A percentile compares a stretch with the other conserved stretches of the same genome.
These are phyloP conservation scores for Cricetomys ansorgei DNA, from an alignment of 2,113 vertebrate genomes.

Conservation along the genomic window DNA sequence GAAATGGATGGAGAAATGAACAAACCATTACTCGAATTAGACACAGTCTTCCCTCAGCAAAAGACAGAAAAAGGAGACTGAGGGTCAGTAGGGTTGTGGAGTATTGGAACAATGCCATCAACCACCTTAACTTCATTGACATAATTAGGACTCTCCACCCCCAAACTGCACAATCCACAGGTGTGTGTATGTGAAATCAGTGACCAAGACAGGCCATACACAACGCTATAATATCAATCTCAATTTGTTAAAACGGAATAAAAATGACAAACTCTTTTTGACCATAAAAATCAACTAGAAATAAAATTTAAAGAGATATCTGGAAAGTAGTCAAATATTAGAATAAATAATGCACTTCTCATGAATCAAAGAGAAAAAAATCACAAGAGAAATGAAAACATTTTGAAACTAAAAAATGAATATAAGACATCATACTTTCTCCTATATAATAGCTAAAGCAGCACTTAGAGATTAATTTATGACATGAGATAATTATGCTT, in stretches of 20 bases:
- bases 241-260: not conserved
- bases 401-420: slow-evolving; percentile 8
- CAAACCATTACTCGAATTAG: not conserved
- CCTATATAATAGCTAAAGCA: slow-evolving; percentile 1
- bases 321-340: slow-evolving; percentile 24
- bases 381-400: slow-evolving; percentile 53
- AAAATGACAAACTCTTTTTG: not conserved
- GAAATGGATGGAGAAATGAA: not conserved
- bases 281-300: slow-evolving; percentile 32
- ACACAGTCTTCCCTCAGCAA: not conserved
- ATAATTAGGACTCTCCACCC: not conserved
- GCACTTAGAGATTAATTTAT: not conserved
- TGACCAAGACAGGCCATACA: not conserved
- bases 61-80: not conserved
- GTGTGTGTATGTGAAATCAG: not conserved
- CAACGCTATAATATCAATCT: not conserved
- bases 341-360: not conserved
- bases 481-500: not conserved
- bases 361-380: not conserved
- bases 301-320: slow-evolving; percentile 9
- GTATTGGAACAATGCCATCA: not conserved
- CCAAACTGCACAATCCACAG: not conserved
- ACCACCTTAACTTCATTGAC: not conserved
- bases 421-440: not conserved
- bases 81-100: not conserved